A percentile compares a stretch with the other conserved stretches of the same genome.
Conservation (phyloP, 2,888 invertebrate species). For the Drosophila recens region DNA sequence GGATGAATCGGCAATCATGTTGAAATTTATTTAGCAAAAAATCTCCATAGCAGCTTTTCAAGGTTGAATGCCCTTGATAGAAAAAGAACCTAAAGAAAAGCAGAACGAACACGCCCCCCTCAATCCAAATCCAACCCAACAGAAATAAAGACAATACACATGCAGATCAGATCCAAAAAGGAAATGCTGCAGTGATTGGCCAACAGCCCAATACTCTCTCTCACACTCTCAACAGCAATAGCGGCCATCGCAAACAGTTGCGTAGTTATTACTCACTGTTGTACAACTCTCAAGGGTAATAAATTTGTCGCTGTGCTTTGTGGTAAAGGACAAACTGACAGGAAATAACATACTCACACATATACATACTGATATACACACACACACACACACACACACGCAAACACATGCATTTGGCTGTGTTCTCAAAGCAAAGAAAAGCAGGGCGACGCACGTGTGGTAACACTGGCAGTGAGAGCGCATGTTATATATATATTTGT, state of each 20-base stretch:
- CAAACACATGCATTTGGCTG: background rate
- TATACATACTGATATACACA: background rate
- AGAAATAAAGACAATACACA: constrained; percentile 16
- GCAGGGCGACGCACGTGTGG: constrained; percentile 48
- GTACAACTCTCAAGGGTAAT: constrained; percentile 18
- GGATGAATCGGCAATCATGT: constrained; percentile 39
- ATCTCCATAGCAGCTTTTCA: constrained; percentile 12
- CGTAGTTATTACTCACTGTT: constrained; percentile 21
- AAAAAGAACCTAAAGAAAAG: constrained; percentile 31
- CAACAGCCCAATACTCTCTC: constrained; percentile 38
- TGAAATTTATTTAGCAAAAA: constrained; percentile 13
- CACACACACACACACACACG: no score
- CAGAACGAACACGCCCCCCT: constrained; percentile 6
- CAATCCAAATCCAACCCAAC: constrained; percentile 19
- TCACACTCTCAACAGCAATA: constrained; percentile 22
- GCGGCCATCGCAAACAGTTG: constrained; percentile 11
- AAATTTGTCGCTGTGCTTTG: constrained; percentile 21
- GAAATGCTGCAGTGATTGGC: constrained; percentile 28
- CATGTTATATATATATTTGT: constrained; percentile 17
- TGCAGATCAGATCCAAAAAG: constrained; percentile 27
- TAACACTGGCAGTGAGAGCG: constrained; percentile 49
- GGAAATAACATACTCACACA: constrained; percentile 30
- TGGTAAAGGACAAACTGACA: constrained; percentile 27
- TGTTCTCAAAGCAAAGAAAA: constrained; percentile 26
- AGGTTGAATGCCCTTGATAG: constrained; percentile 47